Conservation (phyloP, 1,140 invertebrate species). For the Parapsyche elsis region DNA sequence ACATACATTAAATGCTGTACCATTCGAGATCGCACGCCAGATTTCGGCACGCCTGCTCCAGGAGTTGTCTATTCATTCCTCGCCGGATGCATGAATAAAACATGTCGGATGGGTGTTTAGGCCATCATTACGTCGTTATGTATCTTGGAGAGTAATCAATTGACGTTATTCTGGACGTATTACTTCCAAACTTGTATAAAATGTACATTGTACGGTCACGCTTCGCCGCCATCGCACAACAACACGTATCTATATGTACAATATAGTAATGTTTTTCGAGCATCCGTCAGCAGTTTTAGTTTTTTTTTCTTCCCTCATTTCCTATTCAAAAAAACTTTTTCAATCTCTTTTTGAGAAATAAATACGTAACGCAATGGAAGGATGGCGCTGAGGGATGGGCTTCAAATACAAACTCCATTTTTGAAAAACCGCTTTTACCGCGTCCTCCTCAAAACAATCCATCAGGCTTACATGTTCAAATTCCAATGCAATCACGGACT, state of each 20-base stretch:
- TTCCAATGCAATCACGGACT: background rate
- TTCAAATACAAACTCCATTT: conserved; percentile 2
- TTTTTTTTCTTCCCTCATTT: conserved; percentile 5
- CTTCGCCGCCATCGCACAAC: background rate
- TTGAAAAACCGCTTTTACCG: background rate
- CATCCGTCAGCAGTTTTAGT: background rate
- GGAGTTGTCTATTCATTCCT: conserved; percentile 11
- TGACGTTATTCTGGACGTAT: conserved; percentile 1
- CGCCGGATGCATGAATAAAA: conserved; percentile 39
- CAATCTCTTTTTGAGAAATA: background rate
- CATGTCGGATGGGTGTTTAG: conserved; percentile 31
- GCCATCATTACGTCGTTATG: conserved; percentile 33
- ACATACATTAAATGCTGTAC: too few relatives aligned
- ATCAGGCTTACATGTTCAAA: background rate
- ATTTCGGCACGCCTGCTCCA: background rate
- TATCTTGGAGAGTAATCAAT: conserved; percentile 32
- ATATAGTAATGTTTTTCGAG: background rate
- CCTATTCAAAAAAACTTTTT: conserved; percentile 10
- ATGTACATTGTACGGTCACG: conserved; percentile 3
- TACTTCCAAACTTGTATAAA: conserved; percentile 31
- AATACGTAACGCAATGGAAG: background rate
- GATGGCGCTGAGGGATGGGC: background rate
- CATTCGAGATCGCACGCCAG: background rate
- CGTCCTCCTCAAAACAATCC: background rate
- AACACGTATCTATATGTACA: background rate